Evolutionary conservation across 2,888 invertebrate species (phyloP).

Genomic region (Suillia variegata): DNA sequence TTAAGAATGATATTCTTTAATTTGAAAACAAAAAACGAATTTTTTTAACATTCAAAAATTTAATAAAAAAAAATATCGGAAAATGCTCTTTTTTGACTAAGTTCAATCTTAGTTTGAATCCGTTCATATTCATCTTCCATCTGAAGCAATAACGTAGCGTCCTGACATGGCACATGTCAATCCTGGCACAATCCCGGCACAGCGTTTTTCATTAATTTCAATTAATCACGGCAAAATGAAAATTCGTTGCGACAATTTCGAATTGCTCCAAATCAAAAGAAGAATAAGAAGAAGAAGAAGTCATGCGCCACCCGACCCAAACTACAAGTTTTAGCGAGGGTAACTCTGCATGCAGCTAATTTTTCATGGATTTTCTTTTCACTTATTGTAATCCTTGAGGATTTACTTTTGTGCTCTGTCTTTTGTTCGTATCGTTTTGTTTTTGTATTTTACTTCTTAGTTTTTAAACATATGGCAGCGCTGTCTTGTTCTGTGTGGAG

Average conservation of each 20-base stretch:
- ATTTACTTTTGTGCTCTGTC: neutral
- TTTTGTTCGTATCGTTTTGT: neutral
- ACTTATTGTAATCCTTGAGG: slow-evolving; percentile 11
- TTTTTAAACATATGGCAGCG: neutral
- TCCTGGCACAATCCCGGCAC: neutral
- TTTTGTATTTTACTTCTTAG: no score
- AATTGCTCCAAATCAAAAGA: neutral
- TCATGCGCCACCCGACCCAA: neutral
- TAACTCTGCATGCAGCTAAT: neutral
- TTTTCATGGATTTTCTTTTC: slow-evolving; percentile 14
- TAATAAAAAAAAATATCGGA: no score
- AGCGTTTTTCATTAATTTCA: slow-evolving; percentile 19
- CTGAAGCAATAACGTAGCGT: no score
- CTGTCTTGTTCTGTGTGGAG: neutral
- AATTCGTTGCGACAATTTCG: neutral
- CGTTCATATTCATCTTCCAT: no score
- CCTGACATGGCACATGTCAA: no score
- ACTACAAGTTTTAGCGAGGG: neutral
- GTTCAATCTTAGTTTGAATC: no score
- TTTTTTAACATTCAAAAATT: no score
- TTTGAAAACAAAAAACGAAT: no score
- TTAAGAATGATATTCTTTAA: no score
- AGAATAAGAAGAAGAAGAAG: neutral
- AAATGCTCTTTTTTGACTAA: no score
- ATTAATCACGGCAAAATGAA: slow-evolving; percentile 17